A percentile compares a stretch with the other conserved stretches of the same genome.
phyloP scores from a whole-genome alignment of 2,797 vertebrate species.

The Octomys mimax region DNA sequence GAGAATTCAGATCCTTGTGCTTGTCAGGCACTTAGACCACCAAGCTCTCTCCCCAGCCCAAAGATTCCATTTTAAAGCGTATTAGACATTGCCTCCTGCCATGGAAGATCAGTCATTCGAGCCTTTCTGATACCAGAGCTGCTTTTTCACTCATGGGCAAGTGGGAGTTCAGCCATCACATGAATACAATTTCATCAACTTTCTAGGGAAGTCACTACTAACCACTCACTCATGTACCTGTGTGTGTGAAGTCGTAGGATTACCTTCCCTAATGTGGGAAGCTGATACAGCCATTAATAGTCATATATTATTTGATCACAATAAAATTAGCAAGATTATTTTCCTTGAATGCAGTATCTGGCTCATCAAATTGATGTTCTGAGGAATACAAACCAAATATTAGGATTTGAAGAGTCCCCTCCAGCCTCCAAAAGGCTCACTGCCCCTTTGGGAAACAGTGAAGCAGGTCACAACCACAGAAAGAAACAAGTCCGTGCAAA shows the following conservation, averaged over 20 bases:
- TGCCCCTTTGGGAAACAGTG: background rate
- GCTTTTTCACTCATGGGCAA: background rate
- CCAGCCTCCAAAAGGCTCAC: background rate
- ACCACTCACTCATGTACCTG: background rate
- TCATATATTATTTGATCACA: background rate
- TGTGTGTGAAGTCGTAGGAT: background rate
- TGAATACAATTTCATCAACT: background rate
- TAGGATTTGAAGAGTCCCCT: background rate
- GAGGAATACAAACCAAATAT: background rate
- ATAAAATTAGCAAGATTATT: background rate
- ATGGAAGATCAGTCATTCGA: background rate
- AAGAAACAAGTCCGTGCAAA: background rate
- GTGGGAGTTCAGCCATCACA: background rate
- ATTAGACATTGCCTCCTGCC: background rate
- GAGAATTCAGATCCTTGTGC: too few species aligned
- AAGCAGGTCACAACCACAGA: background rate
- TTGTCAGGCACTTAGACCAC: too few species aligned
- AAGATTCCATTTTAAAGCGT: background rate
- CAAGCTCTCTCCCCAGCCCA: background rate
- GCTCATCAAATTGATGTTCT: background rate
- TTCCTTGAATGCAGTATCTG: background rate
- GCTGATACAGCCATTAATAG: background rate
- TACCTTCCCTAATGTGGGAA: background rate
- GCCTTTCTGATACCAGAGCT: background rate
- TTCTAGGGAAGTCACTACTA: background rate